Conservation (phyloP, 2,797 vertebrate genomes). For the Pseudocheirus occidentalis region DNA sequence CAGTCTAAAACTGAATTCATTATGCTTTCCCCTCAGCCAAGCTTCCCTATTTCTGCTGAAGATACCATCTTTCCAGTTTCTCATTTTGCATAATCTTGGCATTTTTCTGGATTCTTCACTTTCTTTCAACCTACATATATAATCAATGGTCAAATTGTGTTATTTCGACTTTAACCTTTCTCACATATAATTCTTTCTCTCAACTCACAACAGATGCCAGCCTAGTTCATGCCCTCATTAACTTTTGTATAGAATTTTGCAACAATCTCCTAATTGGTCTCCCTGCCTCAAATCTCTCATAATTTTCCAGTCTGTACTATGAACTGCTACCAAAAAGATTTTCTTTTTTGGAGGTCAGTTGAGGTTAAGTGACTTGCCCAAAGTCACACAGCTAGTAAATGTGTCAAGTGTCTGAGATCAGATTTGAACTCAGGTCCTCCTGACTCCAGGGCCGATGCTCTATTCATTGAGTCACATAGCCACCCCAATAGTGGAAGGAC, state of each 20-base stretch:
- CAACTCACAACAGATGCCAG: not conserved
- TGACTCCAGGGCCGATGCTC: too few relatives aligned
- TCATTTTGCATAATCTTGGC: not conserved
- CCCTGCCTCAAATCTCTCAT: not conserved
- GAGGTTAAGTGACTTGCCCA: too few relatives aligned
- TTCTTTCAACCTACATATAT: not conserved
- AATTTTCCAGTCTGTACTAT: not conserved
- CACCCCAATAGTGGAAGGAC: too few relatives aligned
- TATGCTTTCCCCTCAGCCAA: not conserved
- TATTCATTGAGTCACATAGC: too few relatives aligned
- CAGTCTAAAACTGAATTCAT: not conserved
- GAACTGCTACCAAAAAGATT: not conserved
- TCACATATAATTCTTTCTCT: not conserved
- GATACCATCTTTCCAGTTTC: not conserved
- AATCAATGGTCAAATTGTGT: not conserved
- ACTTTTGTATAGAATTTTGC: not conserved
- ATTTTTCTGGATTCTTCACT: not conserved
- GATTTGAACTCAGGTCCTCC: too few relatives aligned
- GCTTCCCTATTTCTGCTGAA: not conserved
- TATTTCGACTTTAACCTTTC: not conserved
- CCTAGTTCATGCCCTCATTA: not conserved
- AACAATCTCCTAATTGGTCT: not conserved
- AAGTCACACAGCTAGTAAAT: too few relatives aligned
- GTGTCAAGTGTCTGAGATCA: too few relatives aligned
- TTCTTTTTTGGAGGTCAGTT: not conserved